Evolutionary conservation across 2,113 vertebrate species (phyloP), one percentile per base, ranked within the genome.

Genomic region (Rutilus rutilus): DNA sequence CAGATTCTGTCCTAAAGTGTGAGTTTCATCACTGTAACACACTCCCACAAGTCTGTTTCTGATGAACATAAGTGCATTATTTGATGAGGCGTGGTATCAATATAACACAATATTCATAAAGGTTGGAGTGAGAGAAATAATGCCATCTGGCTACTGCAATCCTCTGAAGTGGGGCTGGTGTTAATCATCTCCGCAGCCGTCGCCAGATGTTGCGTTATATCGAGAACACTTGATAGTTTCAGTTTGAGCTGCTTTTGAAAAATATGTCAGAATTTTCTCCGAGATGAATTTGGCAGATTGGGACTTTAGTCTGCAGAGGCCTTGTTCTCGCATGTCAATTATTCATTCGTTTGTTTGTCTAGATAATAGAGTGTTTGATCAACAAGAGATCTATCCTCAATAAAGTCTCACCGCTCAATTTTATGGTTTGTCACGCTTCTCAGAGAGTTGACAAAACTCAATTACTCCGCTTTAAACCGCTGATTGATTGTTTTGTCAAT

Each of bases 181-280:
- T 89, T 93, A 94, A 94, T 94, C 92, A 92, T 92, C 90, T 90
- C 85, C 84, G 88, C 75, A 91, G 92, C 91, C 62, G 25, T 73
- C 86, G 92, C 92, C 92, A 94, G 92, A 94, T 94, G 92, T 92
- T 93, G 84, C 88, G 91, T 64, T 64, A 47, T 62, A 62, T 52
- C 23, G 71, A 76, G 59, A 62, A 52, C 36, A 50, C 17, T 62
- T 67, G 4, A 11, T 9, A 47, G 76, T 77, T 77, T 11, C 25
- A 21, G 47, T 33, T 73, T 39, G 17, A 71, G 9, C 30, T 60
- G 33, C 1, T 15, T 57, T 7, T 15, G 17, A 39, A 59, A 78
- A 59, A 78, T 27, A 33, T 14, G 33, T 57, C 76, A 33, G 30
- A 36, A 11, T 21, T 5, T 36, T n/a, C 30, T 36, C 36, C 8